Evolutionary conservation across 2,797 vertebrate species (phyloP).

Genomic region (Myiothlypis coronata): DNA sequence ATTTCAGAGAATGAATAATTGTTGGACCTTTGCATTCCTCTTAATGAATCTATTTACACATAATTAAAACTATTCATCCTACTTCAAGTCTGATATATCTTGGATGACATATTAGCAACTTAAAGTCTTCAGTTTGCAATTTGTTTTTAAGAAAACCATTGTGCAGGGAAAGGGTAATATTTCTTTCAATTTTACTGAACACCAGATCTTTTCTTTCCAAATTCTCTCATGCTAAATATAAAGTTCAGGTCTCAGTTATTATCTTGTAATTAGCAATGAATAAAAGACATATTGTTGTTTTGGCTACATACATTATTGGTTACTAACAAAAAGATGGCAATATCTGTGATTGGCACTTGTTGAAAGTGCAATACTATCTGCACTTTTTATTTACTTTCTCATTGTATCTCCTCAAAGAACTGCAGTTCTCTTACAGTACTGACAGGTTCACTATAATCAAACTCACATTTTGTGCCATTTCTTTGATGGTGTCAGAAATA

Average conservation of each 20-base stretch:
- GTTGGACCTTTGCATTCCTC: slow-evolving; percentile 36
- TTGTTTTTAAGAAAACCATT: not conserved
- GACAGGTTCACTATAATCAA: not conserved
- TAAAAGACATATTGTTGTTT: not conserved
- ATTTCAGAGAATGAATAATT: slow-evolving; percentile 36
- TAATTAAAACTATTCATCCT: slow-evolving; percentile 57
- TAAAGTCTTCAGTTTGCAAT: not conserved
- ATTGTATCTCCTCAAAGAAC: not conserved
- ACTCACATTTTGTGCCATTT: not conserved
- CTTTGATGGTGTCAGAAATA: not conserved
- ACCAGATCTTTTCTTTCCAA: not conserved
- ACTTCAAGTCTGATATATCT: slow-evolving; percentile 21
- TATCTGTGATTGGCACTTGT: not conserved
- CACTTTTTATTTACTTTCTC: not conserved
- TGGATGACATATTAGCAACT: not conserved
- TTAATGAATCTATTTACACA: slow-evolving; percentile 47
- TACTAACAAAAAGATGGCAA: not conserved
- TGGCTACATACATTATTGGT: not conserved
- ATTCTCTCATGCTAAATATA: not conserved
- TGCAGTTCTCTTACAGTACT: not conserved
- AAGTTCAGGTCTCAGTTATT: not conserved
- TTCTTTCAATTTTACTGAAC: not conserved
- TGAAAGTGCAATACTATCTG: not conserved
- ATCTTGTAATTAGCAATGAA: not conserved
- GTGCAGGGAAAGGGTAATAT: not conserved